Percentiles rank a stretch among this genome's conserved stretches.
phyloP scores from a whole-genome alignment of 1,140 invertebrate genomes.

The Anastrepha obliqua region DNA sequence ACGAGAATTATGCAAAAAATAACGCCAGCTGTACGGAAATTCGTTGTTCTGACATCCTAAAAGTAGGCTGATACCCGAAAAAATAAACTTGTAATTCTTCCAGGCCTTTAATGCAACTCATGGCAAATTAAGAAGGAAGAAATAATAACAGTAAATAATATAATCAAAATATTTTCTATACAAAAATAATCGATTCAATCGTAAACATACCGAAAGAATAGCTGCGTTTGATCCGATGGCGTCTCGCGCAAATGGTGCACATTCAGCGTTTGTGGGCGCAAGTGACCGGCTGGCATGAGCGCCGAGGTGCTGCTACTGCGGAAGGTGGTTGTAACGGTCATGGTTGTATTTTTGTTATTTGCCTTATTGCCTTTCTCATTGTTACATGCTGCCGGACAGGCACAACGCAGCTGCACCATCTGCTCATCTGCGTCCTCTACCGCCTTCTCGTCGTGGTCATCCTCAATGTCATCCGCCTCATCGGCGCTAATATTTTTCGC shows the following conservation, averaged over 20 bases:
- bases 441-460: neutral
- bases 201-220: constrained; percentile 72
- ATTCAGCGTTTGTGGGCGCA: constrained; percentile 70
- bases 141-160: too few relatives aligned
- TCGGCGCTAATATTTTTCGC: neutral
- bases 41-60: too few relatives aligned
- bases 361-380: neutral
- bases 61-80: too few relatives aligned
- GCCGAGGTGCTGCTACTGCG: constrained; percentile 70
- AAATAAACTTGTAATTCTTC: too few relatives aligned
- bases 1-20: too few relatives aligned
- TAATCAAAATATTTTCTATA: too few relatives aligned
- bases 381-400: neutral
- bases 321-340: constrained; percentile 61
- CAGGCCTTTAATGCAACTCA: too few relatives aligned
- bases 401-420: neutral
- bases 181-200: constrained; percentile 37
- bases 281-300: constrained; percentile 62
- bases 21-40: too few relatives aligned
- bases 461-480: neutral
- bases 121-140: too few relatives aligned
- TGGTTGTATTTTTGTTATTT: constrained; percentile 40
- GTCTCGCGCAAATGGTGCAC: constrained; percentile 71
- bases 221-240: constrained; percentile 70
- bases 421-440: neutral